Percentiles rank a stretch among this genome's conserved stretches.
These are phyloP conservation scores for Pseudonaja textilis DNA, from an alignment of 2,113 vertebrate species.

Conservation along the genomic window DNA sequence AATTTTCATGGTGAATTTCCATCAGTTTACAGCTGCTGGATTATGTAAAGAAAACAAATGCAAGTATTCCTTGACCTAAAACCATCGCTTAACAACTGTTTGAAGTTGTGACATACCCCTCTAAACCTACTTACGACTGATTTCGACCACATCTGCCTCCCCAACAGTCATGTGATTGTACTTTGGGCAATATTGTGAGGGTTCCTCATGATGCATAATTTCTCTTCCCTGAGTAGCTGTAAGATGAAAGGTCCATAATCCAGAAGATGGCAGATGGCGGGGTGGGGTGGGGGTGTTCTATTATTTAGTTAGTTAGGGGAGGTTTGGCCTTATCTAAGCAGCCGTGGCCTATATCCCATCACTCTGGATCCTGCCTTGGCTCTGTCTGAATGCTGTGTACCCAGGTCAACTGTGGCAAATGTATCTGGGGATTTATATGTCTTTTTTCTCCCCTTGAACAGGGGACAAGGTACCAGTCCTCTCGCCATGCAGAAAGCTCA, in stretches of 20 bases:
- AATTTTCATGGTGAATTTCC: background rate
- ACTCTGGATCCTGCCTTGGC: background rate
- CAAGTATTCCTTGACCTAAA: no score
- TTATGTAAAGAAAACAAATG: no score
- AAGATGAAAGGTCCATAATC: no score
- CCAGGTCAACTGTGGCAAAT: background rate
- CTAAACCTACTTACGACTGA: no score
- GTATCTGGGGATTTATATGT: background rate
- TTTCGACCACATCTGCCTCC: no score
- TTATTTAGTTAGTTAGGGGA: background rate
- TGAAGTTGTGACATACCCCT: no score
- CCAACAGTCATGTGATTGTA: no score
- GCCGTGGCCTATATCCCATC: no score
- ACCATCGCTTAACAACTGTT: no score
- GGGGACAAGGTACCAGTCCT: constrained; percentile 88
- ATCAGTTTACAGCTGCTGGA: background rate
- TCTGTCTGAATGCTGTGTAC: background rate
- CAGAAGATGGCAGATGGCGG: background rate
- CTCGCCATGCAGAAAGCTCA: constrained; percentile 94
- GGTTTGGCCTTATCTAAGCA: background rate
- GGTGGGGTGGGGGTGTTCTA: no score
- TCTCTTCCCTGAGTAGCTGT: background rate
- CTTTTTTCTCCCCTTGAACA: constrained; percentile 37
- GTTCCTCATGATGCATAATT: background rate
- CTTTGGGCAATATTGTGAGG: no score